These are phyloP conservation scores for Operophtera brumata DNA, from an alignment of 2,888 invertebrate genomes.

Conservation along the genomic window DNA sequence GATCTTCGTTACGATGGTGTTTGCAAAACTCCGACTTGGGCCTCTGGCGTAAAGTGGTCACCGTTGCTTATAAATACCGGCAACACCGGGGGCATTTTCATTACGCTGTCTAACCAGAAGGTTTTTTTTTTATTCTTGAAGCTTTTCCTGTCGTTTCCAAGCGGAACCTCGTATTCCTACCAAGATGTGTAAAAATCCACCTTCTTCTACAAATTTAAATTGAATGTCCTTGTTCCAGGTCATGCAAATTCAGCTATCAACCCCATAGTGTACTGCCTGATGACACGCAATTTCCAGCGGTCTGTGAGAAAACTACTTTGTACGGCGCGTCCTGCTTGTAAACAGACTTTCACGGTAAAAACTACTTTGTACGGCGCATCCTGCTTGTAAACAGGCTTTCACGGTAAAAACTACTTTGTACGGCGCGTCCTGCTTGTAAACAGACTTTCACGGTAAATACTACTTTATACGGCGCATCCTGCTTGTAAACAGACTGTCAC, in stretches of 20 bases:
- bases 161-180: no score
- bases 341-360: slow-evolving; percentile 62
- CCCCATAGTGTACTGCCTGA: slow-evolving; percentile 87
- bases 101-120: no score
- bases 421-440: slow-evolving; percentile 56
- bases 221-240: slow-evolving; percentile 57
- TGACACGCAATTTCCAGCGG: slow-evolving; percentile 86
- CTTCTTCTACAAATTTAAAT: not conserved
- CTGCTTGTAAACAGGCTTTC: slow-evolving; percentile 61
- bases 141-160: no score
- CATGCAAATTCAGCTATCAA: slow-evolving; percentile 88
- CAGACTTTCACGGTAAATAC: slow-evolving; percentile 60
- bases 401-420: slow-evolving; percentile 44
- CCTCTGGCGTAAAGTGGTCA: no score
- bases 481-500: slow-evolving; percentile 65
- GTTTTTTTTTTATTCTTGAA: no score
- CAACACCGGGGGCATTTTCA: no score
- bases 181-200: no score
- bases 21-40: no score
- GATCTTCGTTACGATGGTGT: no score
- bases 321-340: slow-evolving; percentile 54
- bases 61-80: no score
- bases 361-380: slow-evolving; percentile 39
- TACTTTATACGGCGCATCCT: slow-evolving; percentile 41
- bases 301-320: slow-evolving; percentile 83